Base-by-base conservation (phyloP, 2,113 vertebrate species). In the Cisticola juncidis region DNA sequence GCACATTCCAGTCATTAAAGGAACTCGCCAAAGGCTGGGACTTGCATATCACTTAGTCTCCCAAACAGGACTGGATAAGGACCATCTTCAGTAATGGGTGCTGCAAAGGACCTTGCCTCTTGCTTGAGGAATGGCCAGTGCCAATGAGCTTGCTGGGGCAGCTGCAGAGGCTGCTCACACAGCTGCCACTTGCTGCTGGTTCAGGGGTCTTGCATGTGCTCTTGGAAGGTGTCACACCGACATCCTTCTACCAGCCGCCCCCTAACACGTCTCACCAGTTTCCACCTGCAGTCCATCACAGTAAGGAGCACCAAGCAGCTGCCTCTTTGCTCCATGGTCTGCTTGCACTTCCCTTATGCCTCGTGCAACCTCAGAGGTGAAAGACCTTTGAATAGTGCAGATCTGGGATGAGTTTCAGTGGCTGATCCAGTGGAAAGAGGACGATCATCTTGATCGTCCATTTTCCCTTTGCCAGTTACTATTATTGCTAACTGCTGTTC, bases 401-500 rank as follows among this genome's bases (percentile, higher is more conserved):
- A 58, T 82, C 54, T 26, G 45, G 50, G 47, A 47, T 73, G 62
- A 31, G 19, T 87, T 93, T 86, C 50, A 78, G 25, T 24, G 73
- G 70, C 58, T 83, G 70, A 88, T 91, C 54, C 78, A 73, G 66
- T 82, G 51, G 79, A 72, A 91, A 94, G 56, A 88, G 85, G 44
- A 62, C 0, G 5, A 72, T 80, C 51, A 54, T 64, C 74, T 71
- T 80, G 74, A 81, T 90, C 76, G 73, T 92, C 71, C 93, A 29
- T 93, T 94, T 93, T 88, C 64, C n/a, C 79, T 88, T 36, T 73
- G 83, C 79, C 68, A 81, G 88, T 93, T 95, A 73, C 92, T 94
- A 94, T 96, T 96, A 95, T 56, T 88, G 76, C 83, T 83, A 73
- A 60, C 71, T 92, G 92, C 88, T 3, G 11, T 95, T 95, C 88